A percentile compares a stretch with the other conserved stretches of the same genome.
Conservation (phyloP, 1,140 invertebrate genomes). For the Cotesia typhae region DNA sequence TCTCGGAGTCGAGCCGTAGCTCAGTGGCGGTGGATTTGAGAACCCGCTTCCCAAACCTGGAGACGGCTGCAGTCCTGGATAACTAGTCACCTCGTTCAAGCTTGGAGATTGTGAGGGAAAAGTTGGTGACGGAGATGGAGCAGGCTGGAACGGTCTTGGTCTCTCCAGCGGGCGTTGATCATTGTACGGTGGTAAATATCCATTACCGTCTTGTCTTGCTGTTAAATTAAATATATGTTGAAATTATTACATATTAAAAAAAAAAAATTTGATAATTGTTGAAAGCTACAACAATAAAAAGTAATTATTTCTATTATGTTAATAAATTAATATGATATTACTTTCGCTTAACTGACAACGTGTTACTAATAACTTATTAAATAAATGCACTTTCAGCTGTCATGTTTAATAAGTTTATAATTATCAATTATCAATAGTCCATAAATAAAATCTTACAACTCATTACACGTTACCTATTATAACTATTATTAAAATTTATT, state of each 20-base stretch:
- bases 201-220: slow-evolving; percentile 71
- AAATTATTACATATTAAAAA: background rate
- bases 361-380: background rate
- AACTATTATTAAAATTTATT: no score
- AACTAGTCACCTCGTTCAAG: slow-evolving; percentile 53
- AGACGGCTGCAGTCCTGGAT: slow-evolving; percentile 47
- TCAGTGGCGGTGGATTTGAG: slow-evolving; percentile 38
- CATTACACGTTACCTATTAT: no score
- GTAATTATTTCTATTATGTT: background rate
- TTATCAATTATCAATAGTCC: slow-evolving; percentile 10
- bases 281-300: background rate
- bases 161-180: slow-evolving; percentile 71
- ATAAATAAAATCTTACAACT: no score
- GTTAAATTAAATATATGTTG: slow-evolving; percentile 48
- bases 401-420: background rate
- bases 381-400: background rate
- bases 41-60: slow-evolving; percentile 45
- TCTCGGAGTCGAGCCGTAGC: slow-evolving; percentile 39
- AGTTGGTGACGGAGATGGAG: slow-evolving; percentile 45
- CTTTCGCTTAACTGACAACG: slow-evolving; percentile 4
- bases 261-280: background rate
- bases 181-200: slow-evolving; percentile 68
- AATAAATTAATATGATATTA: background rate
- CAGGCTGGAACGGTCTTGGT: slow-evolving; percentile 73
- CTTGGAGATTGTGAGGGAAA: slow-evolving; percentile 45